Evolutionary conservation across 2,113 vertebrate species (phyloP), one percentile per base, ranked within the genome.

Genomic region (Galemys pyrenaicus): DNA sequence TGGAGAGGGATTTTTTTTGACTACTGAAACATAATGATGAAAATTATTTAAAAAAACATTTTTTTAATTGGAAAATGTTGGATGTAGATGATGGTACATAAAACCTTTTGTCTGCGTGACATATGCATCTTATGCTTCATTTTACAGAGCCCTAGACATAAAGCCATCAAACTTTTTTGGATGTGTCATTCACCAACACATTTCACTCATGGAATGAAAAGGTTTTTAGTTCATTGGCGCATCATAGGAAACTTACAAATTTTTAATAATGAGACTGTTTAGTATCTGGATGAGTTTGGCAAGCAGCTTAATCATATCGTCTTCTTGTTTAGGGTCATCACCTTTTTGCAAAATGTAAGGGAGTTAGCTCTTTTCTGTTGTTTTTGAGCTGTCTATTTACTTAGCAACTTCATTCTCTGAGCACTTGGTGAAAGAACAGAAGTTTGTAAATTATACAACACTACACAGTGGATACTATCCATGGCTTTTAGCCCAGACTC

Each of bases 401-500:
- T 98, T 98, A 98, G 97, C 97, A 98, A 96, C 94, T 97, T 98
- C 84, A 89, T 97, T 98, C 96, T 97, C 96, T 96, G 96, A 98
- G 96, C 87, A 98, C 96, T 91, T 98, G 97, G 95, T 98, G 98
- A 98, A 98, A 98, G 98, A 98, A 97, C 92, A 97, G 96, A 98
- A 98, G 98, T 98, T 98, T 97, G 97, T 98, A 98, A 98, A 98
- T 98, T 98, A 97, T 98, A 97, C 97, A 98, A 92, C 88, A 90
- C 96, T 97, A 92, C 97, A 95, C 96, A 95, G 96, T 97, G 93
- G 91, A 98, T 97, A 94, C 97, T 96, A 89, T 97, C 89, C 87
- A 87, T 98, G 98, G 98, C 98, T 97, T 95, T 94, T 90, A 96
- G 98, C 98, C 97, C 98, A 98, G 98, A 97, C 94, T 26, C 95